phyloP scores from a whole-genome alignment of 2,888 invertebrate species.

The Mythimna vitellina region DNA sequence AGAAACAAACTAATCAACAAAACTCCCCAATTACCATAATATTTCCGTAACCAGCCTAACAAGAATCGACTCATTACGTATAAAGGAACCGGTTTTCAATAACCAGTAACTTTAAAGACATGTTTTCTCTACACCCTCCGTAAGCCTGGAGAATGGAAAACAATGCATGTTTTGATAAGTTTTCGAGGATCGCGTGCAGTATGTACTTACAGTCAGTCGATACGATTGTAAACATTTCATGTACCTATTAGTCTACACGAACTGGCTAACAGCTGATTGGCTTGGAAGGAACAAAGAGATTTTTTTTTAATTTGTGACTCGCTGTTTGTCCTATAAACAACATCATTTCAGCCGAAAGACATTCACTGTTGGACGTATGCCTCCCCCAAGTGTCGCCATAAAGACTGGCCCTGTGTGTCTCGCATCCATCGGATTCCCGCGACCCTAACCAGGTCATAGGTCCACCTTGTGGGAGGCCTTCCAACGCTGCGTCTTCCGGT shows the following conservation, averaged over 20 bases:
- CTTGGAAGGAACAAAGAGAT: not conserved
- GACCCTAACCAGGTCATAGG: no score
- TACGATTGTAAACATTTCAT: constrained; percentile 48
- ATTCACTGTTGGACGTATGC: no score
- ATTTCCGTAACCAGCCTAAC: constrained; percentile 3
- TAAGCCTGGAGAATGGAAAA: constrained; percentile 24
- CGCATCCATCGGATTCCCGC: no score
- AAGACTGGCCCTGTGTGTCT: no score
- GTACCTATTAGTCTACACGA: constrained; percentile 25
- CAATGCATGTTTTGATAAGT: constrained; percentile 44
- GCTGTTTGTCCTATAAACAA: no score
- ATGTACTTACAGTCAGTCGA: constrained; percentile 34
- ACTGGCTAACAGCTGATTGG: constrained; percentile 29
- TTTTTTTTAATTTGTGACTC: no score
- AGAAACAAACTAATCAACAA: constrained; percentile 13
- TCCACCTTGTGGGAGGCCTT: no score
- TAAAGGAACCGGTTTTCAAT: constrained; percentile 2
- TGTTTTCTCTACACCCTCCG: not conserved
- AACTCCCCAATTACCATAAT: constrained; percentile 21
- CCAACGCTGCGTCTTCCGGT: no score
- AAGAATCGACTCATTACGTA: not conserved
- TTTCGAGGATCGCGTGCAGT: constrained; percentile 57
- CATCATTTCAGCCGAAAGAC: no score
- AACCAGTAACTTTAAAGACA: constrained; percentile 4
- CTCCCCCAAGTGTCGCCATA: no score